phyloP scores from a whole-genome alignment of 1,140 invertebrate species.

The Drosophila cardini region DNA sequence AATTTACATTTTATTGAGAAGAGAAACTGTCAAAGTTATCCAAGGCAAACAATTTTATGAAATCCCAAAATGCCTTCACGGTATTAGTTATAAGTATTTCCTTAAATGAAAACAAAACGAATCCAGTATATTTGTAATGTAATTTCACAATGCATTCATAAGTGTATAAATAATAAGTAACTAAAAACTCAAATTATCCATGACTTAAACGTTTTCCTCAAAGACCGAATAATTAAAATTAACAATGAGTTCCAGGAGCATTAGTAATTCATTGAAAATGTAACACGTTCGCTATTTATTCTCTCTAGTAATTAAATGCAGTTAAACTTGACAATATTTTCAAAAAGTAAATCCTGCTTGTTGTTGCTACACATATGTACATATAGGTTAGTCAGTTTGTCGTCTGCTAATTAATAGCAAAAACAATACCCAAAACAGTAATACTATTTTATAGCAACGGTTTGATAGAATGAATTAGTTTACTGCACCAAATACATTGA shows the following conservation, averaged over 20 bases:
- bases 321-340: neutral
- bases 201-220: too few relatives aligned
- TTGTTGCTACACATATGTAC: neutral
- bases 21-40: neutral
- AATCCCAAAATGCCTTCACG: neutral
- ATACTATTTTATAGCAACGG: neutral
- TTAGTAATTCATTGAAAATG: too few relatives aligned
- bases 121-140: too few relatives aligned
- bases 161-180: too few relatives aligned
- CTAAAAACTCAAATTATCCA: neutral
- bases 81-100: too few relatives aligned
- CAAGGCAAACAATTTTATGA: neutral
- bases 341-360: neutral
- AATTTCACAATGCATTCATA: too few relatives aligned
- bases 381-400: slow-evolving; percentile 12
- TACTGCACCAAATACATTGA: slow-evolving; percentile 52
- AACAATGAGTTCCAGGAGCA: too few relatives aligned
- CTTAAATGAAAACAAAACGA: too few relatives aligned
- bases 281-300: too few relatives aligned
- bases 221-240: too few relatives aligned
- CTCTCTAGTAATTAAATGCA: neutral
- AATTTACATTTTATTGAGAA: neutral
- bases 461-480: neutral
- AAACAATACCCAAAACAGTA: slow-evolving; percentile 10
- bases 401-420: slow-evolving; percentile 22